phyloP scores from a whole-genome alignment of 2,888 invertebrate species.

The Junonia oenone region DNA sequence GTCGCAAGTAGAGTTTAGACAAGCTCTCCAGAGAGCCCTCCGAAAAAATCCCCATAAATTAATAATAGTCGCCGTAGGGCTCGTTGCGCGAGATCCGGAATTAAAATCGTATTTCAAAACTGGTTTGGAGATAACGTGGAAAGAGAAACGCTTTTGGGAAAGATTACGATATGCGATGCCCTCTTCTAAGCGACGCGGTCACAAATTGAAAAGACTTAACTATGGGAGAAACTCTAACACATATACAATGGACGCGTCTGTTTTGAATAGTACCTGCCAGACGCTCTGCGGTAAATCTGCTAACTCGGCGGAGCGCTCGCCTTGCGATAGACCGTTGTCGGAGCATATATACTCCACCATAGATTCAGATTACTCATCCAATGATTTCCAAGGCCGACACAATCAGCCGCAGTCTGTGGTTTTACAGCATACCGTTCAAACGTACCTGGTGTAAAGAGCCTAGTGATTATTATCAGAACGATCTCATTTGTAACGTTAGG shows the following conservation, averaged over 20 bases:
- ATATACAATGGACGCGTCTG: conserved; percentile 87
- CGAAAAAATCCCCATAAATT: conserved; percentile 91
- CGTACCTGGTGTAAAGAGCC: conserved; percentile 66
- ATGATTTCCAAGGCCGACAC: conserved; percentile 62
- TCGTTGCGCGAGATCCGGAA: conserved; percentile 91
- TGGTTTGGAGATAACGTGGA: conserved; percentile 91
- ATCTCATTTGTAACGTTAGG: conserved; percentile 66
- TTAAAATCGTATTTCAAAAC: conserved; percentile 93
- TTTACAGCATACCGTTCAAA: conserved; percentile 73
- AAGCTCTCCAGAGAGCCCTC: conserved; percentile 92
- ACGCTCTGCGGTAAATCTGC: conserved; percentile 78
- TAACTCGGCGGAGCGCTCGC: conserved; percentile 78
- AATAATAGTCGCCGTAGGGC: conserved; percentile 89
- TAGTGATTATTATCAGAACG: conserved; percentile 42
- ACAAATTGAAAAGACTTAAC: conserved; percentile 78
- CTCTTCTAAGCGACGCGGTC: conserved; percentile 83
- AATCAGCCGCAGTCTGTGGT: conserved; percentile 67
- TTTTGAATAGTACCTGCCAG: conserved; percentile 81
- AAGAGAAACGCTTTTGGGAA: conserved; percentile 97
- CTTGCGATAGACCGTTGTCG: conserved; percentile 86
- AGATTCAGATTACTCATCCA: conserved; percentile 91
- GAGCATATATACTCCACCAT: conserved; percentile 95
- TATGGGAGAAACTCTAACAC: conserved; percentile 91
- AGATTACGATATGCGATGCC: conserved; percentile 94
- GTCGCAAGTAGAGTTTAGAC: conserved; percentile 93